Base-by-base conservation (phyloP, 2,113 vertebrate genomes). In the Bagarius yarrelli region DNA sequence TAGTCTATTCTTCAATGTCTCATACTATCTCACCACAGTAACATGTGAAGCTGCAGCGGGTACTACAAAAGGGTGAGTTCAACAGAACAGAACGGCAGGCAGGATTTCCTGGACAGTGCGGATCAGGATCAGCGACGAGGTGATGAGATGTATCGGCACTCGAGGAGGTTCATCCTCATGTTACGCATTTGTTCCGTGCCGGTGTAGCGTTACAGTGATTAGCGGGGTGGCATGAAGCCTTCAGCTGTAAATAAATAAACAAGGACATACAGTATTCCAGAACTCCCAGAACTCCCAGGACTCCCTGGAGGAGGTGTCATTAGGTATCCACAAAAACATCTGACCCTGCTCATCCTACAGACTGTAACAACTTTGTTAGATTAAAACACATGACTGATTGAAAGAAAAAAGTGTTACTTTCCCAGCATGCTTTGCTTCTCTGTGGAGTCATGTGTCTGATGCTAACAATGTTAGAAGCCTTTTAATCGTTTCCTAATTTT, bases 231-330 rank as follows among this genome's bases (percentile, higher is more conserved):
- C 56, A 18, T 16, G 16, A 18, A 47, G 59, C 23, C 57, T 64
- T 53, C 44, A 55, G 61, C 19, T 9, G 6, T 78, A 53, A 78
- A 78, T 78, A 78, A 78, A 21, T 63, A 53, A 78, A 53, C n/a
- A 76, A n/a, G 4, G 44, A 47, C 4, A 47, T 47, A 47, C 5
- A 47, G 44, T 8, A 47, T 47, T 47, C 36, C 36, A 4, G 36
- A 40, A 40, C 36, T 44, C 32, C 6, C 15, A 25, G 56, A 21
- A 8, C 15, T 36, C 8, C 23, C 70, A 32, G 9, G 11, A 53
- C 18, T 30, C 25, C 9, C 44, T 71, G n/a, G n/a, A n/a, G n/a
- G n/a, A 11, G 5, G 44, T 18, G 44, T 52, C 44, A 19, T 50
- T 18, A 52, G 15, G 16, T 30, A 13, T 69, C 21, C 12, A 14